phyloP scores from a whole-genome alignment of 2,113 vertebrate species.

The Microtus pennsylvanicus region DNA sequence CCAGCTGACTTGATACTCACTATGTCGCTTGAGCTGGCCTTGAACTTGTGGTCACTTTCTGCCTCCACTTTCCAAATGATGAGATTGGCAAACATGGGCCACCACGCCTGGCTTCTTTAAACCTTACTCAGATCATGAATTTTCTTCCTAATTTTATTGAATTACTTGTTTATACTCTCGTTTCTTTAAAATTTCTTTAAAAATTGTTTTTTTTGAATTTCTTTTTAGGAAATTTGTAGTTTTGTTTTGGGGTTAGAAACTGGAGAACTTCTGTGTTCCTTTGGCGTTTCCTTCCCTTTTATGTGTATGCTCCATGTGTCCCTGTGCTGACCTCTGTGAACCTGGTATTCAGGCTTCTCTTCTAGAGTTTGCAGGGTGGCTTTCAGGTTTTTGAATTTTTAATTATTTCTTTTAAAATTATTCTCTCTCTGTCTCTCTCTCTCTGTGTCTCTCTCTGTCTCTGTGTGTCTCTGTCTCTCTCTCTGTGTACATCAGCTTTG shows the following conservation, averaged over 20 bases:
- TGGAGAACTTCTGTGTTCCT: not conserved
- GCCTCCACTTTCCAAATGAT: not conserved
- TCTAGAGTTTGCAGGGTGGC: not conserved
- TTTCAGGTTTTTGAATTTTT: not conserved
- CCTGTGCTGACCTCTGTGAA: not conserved
- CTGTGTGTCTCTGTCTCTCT: not conserved
- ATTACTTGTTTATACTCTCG: not conserved
- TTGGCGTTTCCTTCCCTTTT: not conserved
- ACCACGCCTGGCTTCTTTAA: not conserved
- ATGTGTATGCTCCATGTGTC: not conserved
- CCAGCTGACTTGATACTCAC: not conserved
- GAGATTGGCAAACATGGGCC: not conserved
- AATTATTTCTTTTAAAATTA: not conserved
- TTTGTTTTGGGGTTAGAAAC: not conserved
- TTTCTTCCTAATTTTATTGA: not conserved
- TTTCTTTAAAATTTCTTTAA: not conserved
- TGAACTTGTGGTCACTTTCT: too few species aligned
- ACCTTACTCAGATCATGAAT: not conserved
- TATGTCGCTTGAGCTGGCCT: not conserved
- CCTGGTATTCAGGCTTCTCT: not conserved
- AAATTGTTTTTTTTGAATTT: not conserved
- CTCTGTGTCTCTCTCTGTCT: not conserved
- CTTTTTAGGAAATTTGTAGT: not conserved
- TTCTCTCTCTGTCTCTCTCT: fast-evolving
- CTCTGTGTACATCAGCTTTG: not conserved